Conservation (phyloP, 2,888 invertebrate species). For the Atethmia centrago region DNA sequence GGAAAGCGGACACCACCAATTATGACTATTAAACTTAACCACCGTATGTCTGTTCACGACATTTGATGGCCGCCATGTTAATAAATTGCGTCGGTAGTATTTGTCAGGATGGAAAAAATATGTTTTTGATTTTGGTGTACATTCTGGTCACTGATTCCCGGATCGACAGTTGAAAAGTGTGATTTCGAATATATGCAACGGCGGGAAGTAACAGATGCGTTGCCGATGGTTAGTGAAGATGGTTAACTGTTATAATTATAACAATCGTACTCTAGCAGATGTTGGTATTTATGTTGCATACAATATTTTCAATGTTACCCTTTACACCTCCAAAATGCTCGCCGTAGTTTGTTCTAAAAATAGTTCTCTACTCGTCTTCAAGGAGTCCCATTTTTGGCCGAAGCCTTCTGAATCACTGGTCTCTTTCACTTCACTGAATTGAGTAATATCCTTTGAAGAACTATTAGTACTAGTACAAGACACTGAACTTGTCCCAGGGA, state of each 20-base stretch:
- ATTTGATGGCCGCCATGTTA: constrained; percentile 63
- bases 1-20: constrained; percentile 73
- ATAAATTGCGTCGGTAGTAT: constrained; percentile 48
- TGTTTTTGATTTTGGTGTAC: not conserved
- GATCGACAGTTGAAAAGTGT: not conserved
- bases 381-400: constrained; percentile 32
- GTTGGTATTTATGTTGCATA: not conserved
- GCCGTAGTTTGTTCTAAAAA: constrained; percentile 15
- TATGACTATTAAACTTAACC: constrained; percentile 76
- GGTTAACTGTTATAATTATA: not conserved
- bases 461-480: constrained; percentile 21
- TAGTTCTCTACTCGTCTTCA: constrained; percentile 21
- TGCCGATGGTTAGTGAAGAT: not conserved
- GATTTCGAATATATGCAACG: not conserved
- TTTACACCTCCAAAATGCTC: not conserved
- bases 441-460: constrained; percentile 52
- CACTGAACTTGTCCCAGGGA: constrained; percentile 20
- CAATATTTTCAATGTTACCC: not conserved
- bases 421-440: constrained; percentile 47
- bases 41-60: constrained; percentile 59
- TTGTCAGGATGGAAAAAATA: constrained; percentile 2
- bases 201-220: not conserved
- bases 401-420: constrained; percentile 48
- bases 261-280: not conserved
- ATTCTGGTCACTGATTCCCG: not conserved